Conservation (phyloP, 2,888 invertebrate genomes). For the Teinopalpus imperialis region DNA sequence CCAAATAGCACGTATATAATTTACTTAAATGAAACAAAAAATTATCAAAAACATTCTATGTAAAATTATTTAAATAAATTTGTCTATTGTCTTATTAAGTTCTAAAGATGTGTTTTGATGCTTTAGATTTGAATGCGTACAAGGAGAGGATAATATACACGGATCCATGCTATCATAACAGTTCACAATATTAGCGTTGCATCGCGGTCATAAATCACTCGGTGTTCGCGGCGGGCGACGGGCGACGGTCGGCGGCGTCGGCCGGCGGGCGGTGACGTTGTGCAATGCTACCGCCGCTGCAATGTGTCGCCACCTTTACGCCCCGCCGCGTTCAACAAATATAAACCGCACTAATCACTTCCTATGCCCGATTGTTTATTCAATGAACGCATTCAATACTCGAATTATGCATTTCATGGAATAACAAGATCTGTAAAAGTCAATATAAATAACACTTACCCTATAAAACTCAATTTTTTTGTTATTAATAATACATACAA, state of each 20-base stretch:
- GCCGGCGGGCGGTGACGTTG: constrained; percentile 43
- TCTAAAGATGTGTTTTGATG: no score
- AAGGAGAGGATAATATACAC: constrained; percentile 14
- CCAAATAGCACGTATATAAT: no score
- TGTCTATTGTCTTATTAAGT: no score
- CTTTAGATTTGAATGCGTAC: not conserved
- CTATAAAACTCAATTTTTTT: no score
- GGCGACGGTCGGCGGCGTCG: constrained; percentile 32
- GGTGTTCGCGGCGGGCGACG: constrained; percentile 2
- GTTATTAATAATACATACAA: no score
- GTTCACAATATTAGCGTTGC: constrained; percentile 22
- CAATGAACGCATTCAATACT: constrained; percentile 3
- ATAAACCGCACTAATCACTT: constrained; percentile 33
- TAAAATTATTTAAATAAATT: no score
- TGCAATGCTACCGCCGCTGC: constrained; percentile 43
- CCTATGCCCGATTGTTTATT: constrained; percentile 33
- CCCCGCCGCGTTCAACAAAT: constrained; percentile 40
- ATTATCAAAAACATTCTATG: no score
- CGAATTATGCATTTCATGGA: no score
- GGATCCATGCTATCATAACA: constrained; percentile 25
- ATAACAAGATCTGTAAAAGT: no score
- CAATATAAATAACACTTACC: no score
- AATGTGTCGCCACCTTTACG: constrained; percentile 59
- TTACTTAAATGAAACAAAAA: no score
- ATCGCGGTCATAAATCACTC: constrained; percentile 21